Base-by-base conservation (phyloP, 2,797 vertebrate genomes). In the Gallirallus australis region DNA sequence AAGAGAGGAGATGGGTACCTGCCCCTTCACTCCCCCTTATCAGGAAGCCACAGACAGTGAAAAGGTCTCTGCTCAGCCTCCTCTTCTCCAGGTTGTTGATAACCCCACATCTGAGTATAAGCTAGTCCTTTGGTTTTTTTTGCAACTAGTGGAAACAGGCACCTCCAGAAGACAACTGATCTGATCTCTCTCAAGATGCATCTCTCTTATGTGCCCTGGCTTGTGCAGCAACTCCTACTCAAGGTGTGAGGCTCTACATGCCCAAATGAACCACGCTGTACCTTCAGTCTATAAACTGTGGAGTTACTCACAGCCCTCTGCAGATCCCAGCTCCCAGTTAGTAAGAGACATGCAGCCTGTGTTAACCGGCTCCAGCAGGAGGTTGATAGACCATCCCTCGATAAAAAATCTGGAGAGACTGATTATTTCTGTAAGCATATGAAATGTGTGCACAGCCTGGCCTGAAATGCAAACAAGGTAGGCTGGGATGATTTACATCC, bases 181-280 rank as follows among this genome's bases (percentile, higher is more conserved):
- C 20, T 50, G 28, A 39, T 33, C 28, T 68, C 9, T 25, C 28
- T 82, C 70, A 37, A 57, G 37, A 50, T 35, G 21, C 7, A 21
- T 35, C 18, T 52, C 48, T 80, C 79, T 28, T n/a, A 73, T 39
- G 27, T n/a, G 9, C 11, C 20, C 21, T 12, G 7, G 11, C 78
- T 54, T 31, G 16, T 30, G 19, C 53, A 28, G 24, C 52, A 50
- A 68, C 33, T 71, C 15, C 28, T 61, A 40, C 25, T 9, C 48
- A 78, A 40, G 0, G 0, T 31, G 11, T 50, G n/a, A 83, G 37
- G 15, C 11, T 61, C 10, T 57, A 3, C 2, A 25, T 50, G 60
- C 42, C 53, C 30, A 47, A 66, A 75, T 1, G 1, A 47, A 75
- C 47, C 35, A 12, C 3, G 4, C 0, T 2, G 10, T 56, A n/a